Percentiles rank a stretch among this genome's conserved stretches.
Conservation (phyloP, 2,888 invertebrate species). For the Drosophila maculinotata region DNA sequence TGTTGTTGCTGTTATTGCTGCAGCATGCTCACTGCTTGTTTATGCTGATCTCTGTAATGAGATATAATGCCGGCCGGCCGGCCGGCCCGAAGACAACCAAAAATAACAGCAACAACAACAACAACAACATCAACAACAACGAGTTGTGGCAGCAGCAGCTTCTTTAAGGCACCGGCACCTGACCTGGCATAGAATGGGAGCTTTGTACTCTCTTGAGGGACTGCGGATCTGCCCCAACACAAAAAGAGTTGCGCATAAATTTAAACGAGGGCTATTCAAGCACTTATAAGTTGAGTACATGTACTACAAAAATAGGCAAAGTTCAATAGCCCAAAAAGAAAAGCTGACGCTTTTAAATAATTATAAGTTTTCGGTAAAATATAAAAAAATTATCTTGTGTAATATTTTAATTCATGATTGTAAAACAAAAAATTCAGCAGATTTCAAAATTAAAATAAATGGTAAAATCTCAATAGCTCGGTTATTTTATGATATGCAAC, state of each 20-base stretch:
- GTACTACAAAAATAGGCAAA: no score
- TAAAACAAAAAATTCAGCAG: no score
- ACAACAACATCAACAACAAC: slow-evolving; percentile 25
- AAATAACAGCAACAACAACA: slow-evolving; percentile 34
- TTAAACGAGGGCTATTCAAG: slow-evolving; percentile 22
- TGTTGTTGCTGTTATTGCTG: slow-evolving; percentile 50
- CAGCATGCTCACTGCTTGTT: slow-evolving; percentile 73
- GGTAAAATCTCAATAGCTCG: no score
- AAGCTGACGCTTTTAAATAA: no score
- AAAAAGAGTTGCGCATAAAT: slow-evolving; percentile 31
- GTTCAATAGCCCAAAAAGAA: no score
- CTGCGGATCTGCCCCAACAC: slow-evolving; percentile 34
- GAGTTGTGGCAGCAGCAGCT: slow-evolving; percentile 23
- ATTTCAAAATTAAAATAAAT: no score
- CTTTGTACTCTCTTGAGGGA: slow-evolving; percentile 39
- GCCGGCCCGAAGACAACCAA: slow-evolving; percentile 46
- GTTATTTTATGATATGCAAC: not conserved
- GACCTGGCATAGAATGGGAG: slow-evolving; percentile 50
- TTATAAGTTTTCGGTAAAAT: no score
- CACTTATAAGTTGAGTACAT: not conserved
- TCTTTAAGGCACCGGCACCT: slow-evolving; percentile 54
- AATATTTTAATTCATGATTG: no score
- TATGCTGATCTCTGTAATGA: slow-evolving; percentile 80
- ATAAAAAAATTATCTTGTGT: no score
- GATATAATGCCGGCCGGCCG: slow-evolving; percentile 80